Conservation (phyloP, 2,113 vertebrate genomes). For the Spermophilus dauricus region DNA sequence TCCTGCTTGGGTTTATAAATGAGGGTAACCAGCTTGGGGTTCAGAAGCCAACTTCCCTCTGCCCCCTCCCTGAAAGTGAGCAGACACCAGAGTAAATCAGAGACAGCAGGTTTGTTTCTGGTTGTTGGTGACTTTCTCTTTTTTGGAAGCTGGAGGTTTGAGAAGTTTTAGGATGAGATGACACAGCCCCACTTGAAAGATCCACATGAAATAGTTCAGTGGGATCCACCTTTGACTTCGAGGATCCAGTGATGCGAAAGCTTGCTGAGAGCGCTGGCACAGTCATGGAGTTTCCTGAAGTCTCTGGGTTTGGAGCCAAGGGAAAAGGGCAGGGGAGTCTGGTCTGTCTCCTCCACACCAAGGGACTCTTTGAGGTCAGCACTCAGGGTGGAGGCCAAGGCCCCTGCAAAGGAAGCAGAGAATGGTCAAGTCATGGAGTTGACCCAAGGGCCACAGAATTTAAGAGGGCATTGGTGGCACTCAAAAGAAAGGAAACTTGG, state of each 20-base stretch:
- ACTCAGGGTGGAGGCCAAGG: conserved; percentile 89
- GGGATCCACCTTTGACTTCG: background rate
- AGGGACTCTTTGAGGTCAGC: conserved; percentile 83
- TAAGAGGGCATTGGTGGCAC: background rate
- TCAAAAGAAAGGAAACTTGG: background rate
- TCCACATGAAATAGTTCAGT: background rate
- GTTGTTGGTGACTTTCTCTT: background rate
- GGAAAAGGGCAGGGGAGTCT: conserved; percentile 87
- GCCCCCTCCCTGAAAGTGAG: fast-evolving
- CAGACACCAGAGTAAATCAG: fast-evolving
- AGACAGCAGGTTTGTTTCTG: fast-evolving
- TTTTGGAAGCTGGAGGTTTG: conserved; percentile 30
- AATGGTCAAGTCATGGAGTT: background rate
- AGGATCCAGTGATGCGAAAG: conserved; percentile 86
- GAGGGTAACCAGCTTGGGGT: background rate
- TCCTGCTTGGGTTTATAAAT: background rate
- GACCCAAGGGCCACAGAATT: background rate
- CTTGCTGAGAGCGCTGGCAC: conserved; percentile 90
- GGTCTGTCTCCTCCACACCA: conserved; percentile 83
- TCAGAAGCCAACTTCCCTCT: background rate
- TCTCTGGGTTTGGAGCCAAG: conserved; percentile 87
- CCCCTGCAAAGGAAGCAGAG: conserved; percentile 88
- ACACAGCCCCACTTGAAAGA: background rate
- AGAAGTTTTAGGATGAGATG: background rate
- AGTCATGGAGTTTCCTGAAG: conserved; percentile 88